Percentiles rank a stretch among this genome's conserved stretches.
Evolutionary conservation across 2,797 vertebrate genomes (phyloP).

Genomic region (Poecilia velifera): DNA sequence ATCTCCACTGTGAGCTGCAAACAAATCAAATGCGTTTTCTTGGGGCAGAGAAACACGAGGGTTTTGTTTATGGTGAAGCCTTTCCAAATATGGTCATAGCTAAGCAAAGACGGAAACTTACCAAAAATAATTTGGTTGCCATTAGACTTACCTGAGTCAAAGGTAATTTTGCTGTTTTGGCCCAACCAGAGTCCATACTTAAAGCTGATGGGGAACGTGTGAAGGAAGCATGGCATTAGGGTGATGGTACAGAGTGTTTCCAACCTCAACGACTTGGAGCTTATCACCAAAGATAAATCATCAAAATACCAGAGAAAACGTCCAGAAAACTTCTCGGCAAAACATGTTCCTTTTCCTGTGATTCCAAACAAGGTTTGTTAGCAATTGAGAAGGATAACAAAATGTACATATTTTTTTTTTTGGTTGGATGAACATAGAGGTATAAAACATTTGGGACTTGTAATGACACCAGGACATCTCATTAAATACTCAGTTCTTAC

Average conservation of each 20-base stretch:
- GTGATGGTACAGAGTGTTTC: not conserved
- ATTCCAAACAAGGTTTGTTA: not conserved
- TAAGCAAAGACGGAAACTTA: not conserved
- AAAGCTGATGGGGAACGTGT: not conserved
- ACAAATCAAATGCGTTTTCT: not conserved
- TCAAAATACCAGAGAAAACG: not conserved
- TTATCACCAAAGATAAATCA: not conserved
- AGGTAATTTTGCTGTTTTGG: not conserved
- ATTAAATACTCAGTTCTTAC: not conserved
- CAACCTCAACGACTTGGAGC: not conserved
- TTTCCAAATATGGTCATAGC: not conserved
- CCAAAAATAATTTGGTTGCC: not conserved
- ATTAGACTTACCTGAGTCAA: not conserved
- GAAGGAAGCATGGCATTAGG: not conserved
- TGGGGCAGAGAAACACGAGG: not conserved
- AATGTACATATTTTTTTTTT: not conserved
- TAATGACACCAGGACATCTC: not conserved
- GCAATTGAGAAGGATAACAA: not conserved
- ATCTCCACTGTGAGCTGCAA: not conserved
- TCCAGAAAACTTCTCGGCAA: not conserved
- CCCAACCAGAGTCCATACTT: not conserved
- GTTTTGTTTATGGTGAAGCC: not conserved
- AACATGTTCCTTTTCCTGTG: not conserved
- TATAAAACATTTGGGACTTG: not conserved
- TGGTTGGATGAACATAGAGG: not conserved